phyloP scores from a whole-genome alignment of 1,140 invertebrate species.

The Bicyclus anynana region DNA sequence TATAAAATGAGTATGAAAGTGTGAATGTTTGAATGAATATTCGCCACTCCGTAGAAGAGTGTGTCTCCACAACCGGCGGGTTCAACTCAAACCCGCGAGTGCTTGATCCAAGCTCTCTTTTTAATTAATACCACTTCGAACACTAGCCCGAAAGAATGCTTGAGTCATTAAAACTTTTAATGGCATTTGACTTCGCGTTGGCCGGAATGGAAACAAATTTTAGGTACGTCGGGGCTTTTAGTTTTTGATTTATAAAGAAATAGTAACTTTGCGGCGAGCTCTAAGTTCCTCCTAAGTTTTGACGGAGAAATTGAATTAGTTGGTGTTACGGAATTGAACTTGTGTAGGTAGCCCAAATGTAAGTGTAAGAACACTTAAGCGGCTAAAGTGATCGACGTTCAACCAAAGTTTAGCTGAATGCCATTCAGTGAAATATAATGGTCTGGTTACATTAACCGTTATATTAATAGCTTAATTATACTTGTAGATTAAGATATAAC shows the following conservation, averaged over 20 bases:
- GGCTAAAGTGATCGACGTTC: too few species aligned
- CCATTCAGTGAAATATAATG: too few species aligned
- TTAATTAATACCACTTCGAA: constrained; percentile 75
- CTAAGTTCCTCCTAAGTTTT: neutral
- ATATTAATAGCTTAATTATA: too few species aligned
- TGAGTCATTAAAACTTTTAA: constrained; percentile 75
- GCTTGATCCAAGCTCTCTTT: constrained; percentile 61
- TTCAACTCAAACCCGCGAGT: constrained; percentile 41
- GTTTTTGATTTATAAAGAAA: constrained; percentile 35
- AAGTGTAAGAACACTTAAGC: neutral
- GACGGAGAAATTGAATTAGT: constrained; percentile 1
- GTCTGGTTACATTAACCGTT: too few species aligned
- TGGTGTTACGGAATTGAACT: neutral
- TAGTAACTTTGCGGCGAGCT: constrained; percentile 2
- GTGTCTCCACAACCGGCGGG: constrained; percentile 30
- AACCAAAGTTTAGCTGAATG: too few species aligned
- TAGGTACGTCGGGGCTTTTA: constrained; percentile 48
- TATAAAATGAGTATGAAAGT: too few species aligned
- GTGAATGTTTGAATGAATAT: neutral
- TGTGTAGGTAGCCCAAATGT: neutral
- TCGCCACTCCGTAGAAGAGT: neutral
- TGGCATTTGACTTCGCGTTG: constrained; percentile 61
- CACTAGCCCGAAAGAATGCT: constrained; percentile 67
- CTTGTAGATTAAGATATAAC: too few species aligned
- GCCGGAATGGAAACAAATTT: constrained; percentile 57